Percentiles rank a stretch among this genome's conserved stretches.
phyloP scores from a whole-genome alignment of 1,140 invertebrate species.

The Drosophila kikkawai region DNA sequence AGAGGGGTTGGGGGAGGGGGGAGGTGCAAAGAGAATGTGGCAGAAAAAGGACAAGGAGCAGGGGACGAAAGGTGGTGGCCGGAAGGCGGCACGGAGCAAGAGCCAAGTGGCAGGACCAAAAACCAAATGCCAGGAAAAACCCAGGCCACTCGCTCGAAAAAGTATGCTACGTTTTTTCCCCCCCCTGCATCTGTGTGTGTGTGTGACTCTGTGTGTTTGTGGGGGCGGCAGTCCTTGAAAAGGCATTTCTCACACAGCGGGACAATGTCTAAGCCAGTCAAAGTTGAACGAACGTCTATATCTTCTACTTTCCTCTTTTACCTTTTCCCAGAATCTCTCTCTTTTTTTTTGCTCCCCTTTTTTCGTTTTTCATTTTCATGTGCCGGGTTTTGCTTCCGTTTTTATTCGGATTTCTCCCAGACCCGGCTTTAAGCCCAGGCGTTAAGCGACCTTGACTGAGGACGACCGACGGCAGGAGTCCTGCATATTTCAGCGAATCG shows the following conservation, averaged over 20 bases:
- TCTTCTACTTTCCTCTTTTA: slow-evolving; percentile 10
- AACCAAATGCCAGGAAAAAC: slow-evolving; percentile 69
- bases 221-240: slow-evolving; percentile 74
- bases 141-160: slow-evolving; percentile 77
- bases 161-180: slow-evolving; percentile 76
- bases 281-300: slow-evolving; percentile 74
- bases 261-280: slow-evolving; percentile 68
- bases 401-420: slow-evolving; percentile 35
- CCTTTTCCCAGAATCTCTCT: slow-evolving; percentile 1
- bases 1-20: background rate
- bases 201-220: slow-evolving; percentile 21
- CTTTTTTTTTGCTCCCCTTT: slow-evolving; percentile 12
- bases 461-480: slow-evolving; percentile 24
- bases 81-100: slow-evolving; percentile 53
- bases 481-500: slow-evolving; percentile 43
- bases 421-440: slow-evolving; percentile 31
- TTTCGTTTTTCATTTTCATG: slow-evolving; percentile 11
- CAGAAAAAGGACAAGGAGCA: slow-evolving; percentile 14
- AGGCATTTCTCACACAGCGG: slow-evolving; percentile 56
- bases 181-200: slow-evolving; percentile 13
- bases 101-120: slow-evolving; percentile 41
- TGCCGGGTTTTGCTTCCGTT: slow-evolving; percentile 44
- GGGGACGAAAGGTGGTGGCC: slow-evolving; percentile 35
- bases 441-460: slow-evolving; percentile 61
- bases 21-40: background rate